Conservation (phyloP, 1,140 invertebrate species). For the Leptinotarsa texana region DNA sequence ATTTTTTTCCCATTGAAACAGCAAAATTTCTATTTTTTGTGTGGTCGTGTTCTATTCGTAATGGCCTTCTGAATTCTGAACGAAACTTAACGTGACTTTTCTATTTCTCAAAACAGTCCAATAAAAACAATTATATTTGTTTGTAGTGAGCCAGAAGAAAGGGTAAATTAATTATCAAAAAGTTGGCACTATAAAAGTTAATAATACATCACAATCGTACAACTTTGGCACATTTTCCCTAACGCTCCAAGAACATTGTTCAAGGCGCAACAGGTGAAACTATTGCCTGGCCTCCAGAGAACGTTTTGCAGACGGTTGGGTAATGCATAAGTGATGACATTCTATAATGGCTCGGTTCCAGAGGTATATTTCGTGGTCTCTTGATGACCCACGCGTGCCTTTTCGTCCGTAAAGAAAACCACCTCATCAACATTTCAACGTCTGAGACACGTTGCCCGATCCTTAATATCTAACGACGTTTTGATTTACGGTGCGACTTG, state of each 20-base stretch:
- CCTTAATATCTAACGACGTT: constrained; percentile 13
- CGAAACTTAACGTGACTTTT: no score
- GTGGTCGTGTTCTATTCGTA: no score
- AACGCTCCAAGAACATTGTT: background rate
- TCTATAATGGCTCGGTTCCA: constrained; percentile 11
- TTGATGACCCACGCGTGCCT: constrained; percentile 20
- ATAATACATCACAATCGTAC: background rate
- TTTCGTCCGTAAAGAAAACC: constrained; percentile 22
- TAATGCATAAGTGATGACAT: constrained; percentile 28
- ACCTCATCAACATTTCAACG: constrained; percentile 27
- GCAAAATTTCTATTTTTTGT: no score
- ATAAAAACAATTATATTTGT: no score
- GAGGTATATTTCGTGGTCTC: constrained; percentile 24
- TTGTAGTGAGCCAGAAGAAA: no score
- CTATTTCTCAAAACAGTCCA: no score
- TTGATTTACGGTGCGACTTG: constrained; percentile 13
- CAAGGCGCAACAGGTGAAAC: constrained; percentile 22
- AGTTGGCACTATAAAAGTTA: background rate
- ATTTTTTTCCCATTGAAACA: no score
- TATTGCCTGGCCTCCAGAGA: constrained; percentile 24
- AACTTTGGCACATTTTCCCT: background rate
- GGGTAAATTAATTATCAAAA: no score
- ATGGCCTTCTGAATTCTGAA: no score
- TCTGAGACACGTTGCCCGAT: background rate
- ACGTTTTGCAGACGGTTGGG: constrained; percentile 22